Evolutionary conservation across 1,140 invertebrate species (phyloP), one percentile per base, ranked within the genome.

Genomic region (Orius insidiosus): DNA sequence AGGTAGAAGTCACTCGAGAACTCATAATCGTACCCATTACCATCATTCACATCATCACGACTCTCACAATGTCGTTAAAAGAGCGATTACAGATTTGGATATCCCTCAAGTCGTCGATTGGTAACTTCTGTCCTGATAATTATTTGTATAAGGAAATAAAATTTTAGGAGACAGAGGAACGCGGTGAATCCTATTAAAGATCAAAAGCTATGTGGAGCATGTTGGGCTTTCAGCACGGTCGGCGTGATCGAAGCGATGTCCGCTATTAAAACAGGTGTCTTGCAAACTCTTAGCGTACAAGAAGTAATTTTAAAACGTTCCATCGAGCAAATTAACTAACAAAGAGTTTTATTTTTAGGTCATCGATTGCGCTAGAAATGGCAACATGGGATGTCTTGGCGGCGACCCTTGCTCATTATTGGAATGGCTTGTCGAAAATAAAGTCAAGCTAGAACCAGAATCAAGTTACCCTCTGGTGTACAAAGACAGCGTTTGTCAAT

Each of bases 181-280:
- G 70, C 78, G n/a, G 61, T 89, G 13, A 75, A 74, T 6, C 58
- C 70, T 4, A 69, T 89, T 0, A 69, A 72, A 49, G 76, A 78
- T 58, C 86, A 92, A 59, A 74, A 74, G 6, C 54, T 66, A 10
- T 92, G 86, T 63, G 85, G 85, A 5, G 84, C 82, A 2, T 89
- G 85, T 61, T 90, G 84, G 84, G 85, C 85, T 0, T 85, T 85
- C 60, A 84, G 80, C 57, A 74, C 76, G 0, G 67, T 85, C 1
- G 80, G 80, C 56, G 75, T 75, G 5, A 70, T 79, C 33, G 85
- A 89, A 62, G 71, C 78, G 1, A 83, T 85, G 80, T 63, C 73
- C 49, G 79, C 80, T 1, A 72, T 85, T 10, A 67, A 71, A 53
- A 76, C 65, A 37, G 72, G 74, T 10, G 69, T 66, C 24, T 58